Conservation (phyloP, 2,113 vertebrate genomes). For the Peromyscus leucopus region DNA sequence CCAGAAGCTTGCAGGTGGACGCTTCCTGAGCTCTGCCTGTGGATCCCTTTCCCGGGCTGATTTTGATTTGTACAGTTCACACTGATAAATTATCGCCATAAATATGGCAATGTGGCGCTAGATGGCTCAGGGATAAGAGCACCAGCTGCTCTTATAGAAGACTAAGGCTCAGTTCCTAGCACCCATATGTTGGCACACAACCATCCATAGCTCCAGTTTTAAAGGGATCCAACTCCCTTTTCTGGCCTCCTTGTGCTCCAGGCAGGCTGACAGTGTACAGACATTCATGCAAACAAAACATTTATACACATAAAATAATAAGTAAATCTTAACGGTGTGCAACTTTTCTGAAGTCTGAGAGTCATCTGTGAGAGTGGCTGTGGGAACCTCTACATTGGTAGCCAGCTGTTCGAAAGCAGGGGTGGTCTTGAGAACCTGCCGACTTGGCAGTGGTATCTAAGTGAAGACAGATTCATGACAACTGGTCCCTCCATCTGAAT, state of each 20-base stretch:
- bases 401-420: not conserved
- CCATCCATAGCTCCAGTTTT: not conserved
- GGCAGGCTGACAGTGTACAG: not conserved
- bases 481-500: not conserved
- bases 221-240: not conserved
- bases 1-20: not conserved
- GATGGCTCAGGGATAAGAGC: not conserved
- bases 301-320: not conserved
- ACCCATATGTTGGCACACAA: not conserved
- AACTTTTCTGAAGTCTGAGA: not conserved
- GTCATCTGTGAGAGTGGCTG: not conserved
- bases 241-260: not conserved
- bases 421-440: not conserved
- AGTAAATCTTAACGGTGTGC: not conserved
- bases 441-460: not conserved
- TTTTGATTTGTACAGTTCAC: slow-evolving; percentile 1
- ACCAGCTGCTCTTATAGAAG: not conserved
- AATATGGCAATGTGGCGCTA: not conserved
- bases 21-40: not conserved
- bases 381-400: not conserved
- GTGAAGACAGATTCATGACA: not conserved
- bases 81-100: not conserved
- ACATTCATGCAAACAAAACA: not conserved
- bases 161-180: not conserved
- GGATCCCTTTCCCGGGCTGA: not conserved